A percentile compares a stretch with the other conserved stretches of the same genome.
Conservation (phyloP, 2,113 vertebrate species). For the Bostrychus sinensis region DNA sequence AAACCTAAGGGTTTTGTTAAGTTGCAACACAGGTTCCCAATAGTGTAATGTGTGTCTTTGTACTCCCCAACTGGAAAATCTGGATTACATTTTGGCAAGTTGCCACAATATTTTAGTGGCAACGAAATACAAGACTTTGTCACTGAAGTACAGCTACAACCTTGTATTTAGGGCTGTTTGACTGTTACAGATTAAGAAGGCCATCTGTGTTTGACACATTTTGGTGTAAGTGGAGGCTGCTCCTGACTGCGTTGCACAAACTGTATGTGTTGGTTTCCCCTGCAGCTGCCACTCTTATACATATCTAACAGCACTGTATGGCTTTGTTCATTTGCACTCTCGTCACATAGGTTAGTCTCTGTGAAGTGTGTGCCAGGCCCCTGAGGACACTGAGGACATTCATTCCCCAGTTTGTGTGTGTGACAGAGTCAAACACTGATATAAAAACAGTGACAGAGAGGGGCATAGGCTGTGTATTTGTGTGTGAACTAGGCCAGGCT, state of each 20-base stretch:
- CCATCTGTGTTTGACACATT: slow-evolving; percentile 12
- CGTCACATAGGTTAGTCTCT: slow-evolving; percentile 69
- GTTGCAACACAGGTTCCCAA: not conserved
- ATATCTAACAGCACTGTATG: slow-evolving; percentile 36
- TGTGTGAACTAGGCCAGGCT: slow-evolving; percentile 67
- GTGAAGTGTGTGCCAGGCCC: slow-evolving; percentile 73
- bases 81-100: slow-evolving; percentile 1
- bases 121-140: not conserved
- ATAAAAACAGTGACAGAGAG: slow-evolving; percentile 53
- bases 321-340: slow-evolving; percentile 61
- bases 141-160: not conserved
- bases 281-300: slow-evolving; percentile 35
- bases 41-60: not conserved
- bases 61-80: slow-evolving; percentile 34
- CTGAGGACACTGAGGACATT: slow-evolving; percentile 74
- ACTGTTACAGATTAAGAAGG: not conserved
- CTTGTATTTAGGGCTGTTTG: not conserved
- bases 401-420: slow-evolving; percentile 50
- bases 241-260: slow-evolving; percentile 18
- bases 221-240: slow-evolving; percentile 7
- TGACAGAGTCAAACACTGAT: slow-evolving; percentile 27
- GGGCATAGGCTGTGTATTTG: slow-evolving; percentile 42
- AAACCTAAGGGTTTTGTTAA: not conserved
- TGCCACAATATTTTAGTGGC: slow-evolving; percentile 1
- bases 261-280: slow-evolving; percentile 42